Evolutionary conservation across 2,888 invertebrate genomes (phyloP), one percentile per base, ranked within the genome.

Genomic region (Ernsta delagoae): DNA sequence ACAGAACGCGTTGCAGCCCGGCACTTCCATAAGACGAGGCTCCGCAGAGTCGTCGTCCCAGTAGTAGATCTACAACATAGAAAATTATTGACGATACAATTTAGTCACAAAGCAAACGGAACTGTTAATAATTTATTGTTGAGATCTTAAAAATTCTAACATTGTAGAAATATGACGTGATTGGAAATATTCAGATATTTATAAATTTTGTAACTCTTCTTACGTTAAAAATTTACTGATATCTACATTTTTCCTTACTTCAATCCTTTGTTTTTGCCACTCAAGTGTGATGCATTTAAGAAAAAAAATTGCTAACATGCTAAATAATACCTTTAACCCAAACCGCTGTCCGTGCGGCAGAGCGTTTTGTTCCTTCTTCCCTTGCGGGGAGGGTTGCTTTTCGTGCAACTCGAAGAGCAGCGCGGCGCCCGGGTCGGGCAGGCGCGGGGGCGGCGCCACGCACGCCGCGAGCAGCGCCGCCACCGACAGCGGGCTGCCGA

Each of bases 401-500:
- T 93, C 88, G 71, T 95, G 94, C 53, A 95, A 78, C 77, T 95
- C 95, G 57, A 95, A 80, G 2, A 95, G 80, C 59, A 95, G 76
- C 0, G 94, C 93, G 0, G 95, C 94, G 0, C 95, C 94, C 50
- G 95, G 95, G 72, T 94, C 94, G 5, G 95, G 95, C 7, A 94
- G 82, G 12, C 95, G 93, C 0, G 94, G 94, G 34, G 94, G 90
- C 41, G 93, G 95, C 31, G 95, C 92, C 9, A 92, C 93, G 39
- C 96, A 92, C 9, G 95, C 94, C 1, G 89, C 86, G 5, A 96
- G 80, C 57, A 96, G 72, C 4, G 95, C 93, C 1, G 95, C 94
- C 0, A 96, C 91, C 0, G 95, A 94, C 5, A 94, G 94, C 9
- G 96, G 95, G 72, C 96, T 95, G n/a, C 94, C 95, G 31, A 95